Percentiles rank a stretch among this genome's conserved stretches.
Conservation (phyloP, 2,797 vertebrate genomes). For the Acipenser oxyrinchus region DNA sequence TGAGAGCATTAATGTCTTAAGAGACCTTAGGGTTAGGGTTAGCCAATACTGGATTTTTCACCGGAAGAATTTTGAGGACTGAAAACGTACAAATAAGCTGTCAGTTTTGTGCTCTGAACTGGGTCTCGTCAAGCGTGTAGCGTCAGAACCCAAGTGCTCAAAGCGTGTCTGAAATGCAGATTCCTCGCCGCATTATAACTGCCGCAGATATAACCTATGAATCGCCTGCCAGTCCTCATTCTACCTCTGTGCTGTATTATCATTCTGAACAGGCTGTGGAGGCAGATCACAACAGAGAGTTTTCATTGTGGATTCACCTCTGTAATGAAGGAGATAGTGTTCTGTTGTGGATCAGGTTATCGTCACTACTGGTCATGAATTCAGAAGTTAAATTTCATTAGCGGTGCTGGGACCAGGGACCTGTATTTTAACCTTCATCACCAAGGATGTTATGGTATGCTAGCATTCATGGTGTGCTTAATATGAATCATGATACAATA, state of each 20-base stretch:
- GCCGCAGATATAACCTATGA: too few species aligned
- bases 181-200: too few species aligned
- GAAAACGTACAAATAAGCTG: too few species aligned
- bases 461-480: not conserved
- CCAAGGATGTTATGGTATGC: constrained; percentile 10
- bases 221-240: too few species aligned
- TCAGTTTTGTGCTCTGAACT: too few species aligned
- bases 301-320: constrained; percentile 36
- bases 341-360: constrained; percentile 23
- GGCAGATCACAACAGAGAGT: constrained; percentile 15
- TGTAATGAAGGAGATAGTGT: constrained; percentile 44
- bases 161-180: too few species aligned
- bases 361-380: constrained; percentile 33
- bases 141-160: too few species aligned
- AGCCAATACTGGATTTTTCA: too few species aligned
- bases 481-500: constrained; percentile 5
- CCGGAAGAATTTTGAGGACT: too few species aligned
- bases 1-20: too few species aligned
- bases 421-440: constrained; percentile 28
- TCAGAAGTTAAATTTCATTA: constrained; percentile 45
- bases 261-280: constrained; percentile 35
- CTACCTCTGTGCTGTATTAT: constrained; percentile 30
- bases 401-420: constrained; percentile 24
- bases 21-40: too few species aligned
- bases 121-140: too few species aligned